Evolutionary conservation across 2,888 invertebrate species (phyloP), one percentile per base, ranked within the genome.

Genomic region (Hydriomena furcata): DNA sequence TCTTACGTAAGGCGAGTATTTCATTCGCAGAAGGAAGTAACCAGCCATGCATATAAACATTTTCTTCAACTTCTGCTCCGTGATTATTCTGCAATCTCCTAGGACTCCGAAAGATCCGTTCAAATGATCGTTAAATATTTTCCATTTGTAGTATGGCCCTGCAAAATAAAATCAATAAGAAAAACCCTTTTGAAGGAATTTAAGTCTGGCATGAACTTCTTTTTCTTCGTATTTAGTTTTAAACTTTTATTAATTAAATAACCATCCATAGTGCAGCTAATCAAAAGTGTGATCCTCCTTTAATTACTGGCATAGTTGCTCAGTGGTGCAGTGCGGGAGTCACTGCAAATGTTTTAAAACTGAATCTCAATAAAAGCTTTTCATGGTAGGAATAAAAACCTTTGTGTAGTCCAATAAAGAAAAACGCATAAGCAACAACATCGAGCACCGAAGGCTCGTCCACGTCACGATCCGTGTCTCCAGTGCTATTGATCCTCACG

Each of bases 101-200:
- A 92, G 73, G 42, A 82, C 73, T 13, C 90, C 79, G 66, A 93
- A 93, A 0, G 93, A 92, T 3, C 86, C 76, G 28, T 91, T 71
- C 47, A 95, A 88, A 74, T 94, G 94, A 65, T 96, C 95, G 64
- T 91, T 84, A 69, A 93, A 96, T 17, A 95, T 94, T 71, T 94
- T 92, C 82, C 94, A 97, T 47, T 94, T 94, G 79, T 94, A 97
- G 82, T 96, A 98, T 0, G 97, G 97, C 27, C 97, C 97, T 97
- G 81, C 23, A 88, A 86, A 44, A 45, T 8, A 4, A 45, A 50
- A 45, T n/a, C n/a, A n/a, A n/a, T n/a, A n/a, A n/a, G n/a, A n/a
- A n/a, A n/a, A n/a, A n/a, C n/a, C n/a, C n/a, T n/a, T n/a, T n/a
- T n/a, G n/a, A n/a, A n/a, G n/a, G n/a, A n/a, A n/a, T n/a, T n/a